A percentile compares a stretch with the other conserved stretches of the same genome.
Conservation (phyloP, 2,113 vertebrate genomes). For the Trichechus manatus region DNA sequence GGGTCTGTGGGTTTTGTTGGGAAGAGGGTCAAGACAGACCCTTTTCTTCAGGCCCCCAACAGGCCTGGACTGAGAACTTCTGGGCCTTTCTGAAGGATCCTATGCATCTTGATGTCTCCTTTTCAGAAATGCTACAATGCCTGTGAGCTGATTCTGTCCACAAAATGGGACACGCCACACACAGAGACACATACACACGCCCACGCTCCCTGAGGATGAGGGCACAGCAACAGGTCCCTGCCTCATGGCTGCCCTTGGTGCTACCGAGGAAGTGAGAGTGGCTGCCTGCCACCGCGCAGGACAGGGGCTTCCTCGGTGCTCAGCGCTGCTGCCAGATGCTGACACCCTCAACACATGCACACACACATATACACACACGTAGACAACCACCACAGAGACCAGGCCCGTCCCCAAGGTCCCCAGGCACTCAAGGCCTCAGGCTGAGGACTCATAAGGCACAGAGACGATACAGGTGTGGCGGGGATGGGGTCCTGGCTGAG, state of each 20-base stretch:
- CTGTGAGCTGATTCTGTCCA: neutral
- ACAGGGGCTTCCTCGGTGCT: neutral
- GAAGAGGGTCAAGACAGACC: neutral
- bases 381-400: neutral
- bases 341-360: too few species aligned
- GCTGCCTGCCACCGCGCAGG: neutral
- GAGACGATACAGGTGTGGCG: neutral
- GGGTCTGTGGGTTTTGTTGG: neutral
- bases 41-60: neutral
- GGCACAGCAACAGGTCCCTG: conserved; percentile 41
- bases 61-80: neutral
- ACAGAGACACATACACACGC: neutral
- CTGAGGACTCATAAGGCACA: neutral
- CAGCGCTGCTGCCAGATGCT: neutral
- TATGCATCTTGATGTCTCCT: neutral
- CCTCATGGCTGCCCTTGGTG: neutral
- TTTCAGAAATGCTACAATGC: neutral
- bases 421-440: neutral
- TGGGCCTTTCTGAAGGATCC: neutral
- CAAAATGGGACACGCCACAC: neutral
- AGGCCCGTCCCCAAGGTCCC: neutral
- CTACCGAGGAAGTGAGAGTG: neutral
- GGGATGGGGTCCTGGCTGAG: neutral
- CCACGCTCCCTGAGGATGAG: fast-evolving
- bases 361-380: neutral